These are phyloP conservation scores for Prunella fulvescens DNA, from an alignment of 2,113 vertebrate species.

Conservation along the genomic window DNA sequence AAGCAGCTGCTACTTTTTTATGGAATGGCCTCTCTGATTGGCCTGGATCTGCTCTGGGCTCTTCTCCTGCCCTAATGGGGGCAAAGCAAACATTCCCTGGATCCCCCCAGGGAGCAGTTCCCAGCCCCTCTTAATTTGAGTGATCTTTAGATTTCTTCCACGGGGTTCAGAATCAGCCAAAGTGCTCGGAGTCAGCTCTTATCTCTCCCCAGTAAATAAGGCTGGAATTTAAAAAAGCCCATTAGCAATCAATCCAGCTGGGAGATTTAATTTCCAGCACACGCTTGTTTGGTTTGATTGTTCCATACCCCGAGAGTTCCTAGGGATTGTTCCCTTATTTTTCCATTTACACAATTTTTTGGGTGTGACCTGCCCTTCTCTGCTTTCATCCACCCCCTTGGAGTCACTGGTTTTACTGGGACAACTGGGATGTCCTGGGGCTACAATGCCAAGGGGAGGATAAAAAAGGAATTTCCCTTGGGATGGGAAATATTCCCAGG, in stretches of 20 bases:
- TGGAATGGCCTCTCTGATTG: not conserved
- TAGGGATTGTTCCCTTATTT: not conserved
- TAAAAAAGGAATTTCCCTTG: not conserved
- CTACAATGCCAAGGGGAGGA: rapidly evolving
- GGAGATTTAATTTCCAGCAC: conserved; percentile 63
- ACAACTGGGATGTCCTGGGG: not conserved
- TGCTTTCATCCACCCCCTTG: not conserved
- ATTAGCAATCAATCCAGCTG: conserved; percentile 54
- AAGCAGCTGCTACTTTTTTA: not conserved
- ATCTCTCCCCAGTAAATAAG: conserved; percentile 65
- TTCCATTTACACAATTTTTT: not conserved
- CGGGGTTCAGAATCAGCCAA: conserved; percentile 46
- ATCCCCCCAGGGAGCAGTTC: conserved; percentile 58
- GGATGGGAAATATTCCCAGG: not conserved
- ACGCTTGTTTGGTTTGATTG: not conserved
- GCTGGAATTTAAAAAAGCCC: conserved; percentile 56
- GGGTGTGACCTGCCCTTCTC: not conserved
- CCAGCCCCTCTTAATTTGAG: conserved; percentile 68
- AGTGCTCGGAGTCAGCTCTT: conserved; percentile 62
- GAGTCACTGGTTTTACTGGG: not conserved
- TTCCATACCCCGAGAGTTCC: not conserved
- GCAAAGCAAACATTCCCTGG: conserved; percentile 40
- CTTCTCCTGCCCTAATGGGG: conserved; percentile 57
- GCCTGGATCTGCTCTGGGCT: not conserved
- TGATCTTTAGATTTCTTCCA: conserved; percentile 65